Evolutionary conservation across 2,113 vertebrate genomes (phyloP), one percentile per base, ranked within the genome.

Genomic region (Hylia prasina): DNA sequence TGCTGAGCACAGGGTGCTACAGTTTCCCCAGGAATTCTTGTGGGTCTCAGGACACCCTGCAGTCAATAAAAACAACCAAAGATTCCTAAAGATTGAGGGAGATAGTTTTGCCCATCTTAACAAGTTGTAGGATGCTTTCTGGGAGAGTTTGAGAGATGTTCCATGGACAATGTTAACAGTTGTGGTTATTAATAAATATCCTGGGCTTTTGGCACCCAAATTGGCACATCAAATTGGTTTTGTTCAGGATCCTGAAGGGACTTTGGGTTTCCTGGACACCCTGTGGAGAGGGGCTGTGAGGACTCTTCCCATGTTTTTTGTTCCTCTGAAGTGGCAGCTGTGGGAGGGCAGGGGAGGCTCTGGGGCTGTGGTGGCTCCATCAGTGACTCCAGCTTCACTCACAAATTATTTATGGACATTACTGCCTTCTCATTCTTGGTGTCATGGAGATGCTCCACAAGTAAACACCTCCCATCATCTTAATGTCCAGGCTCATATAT

Each of bases 51-150:
- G 84, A 51, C 54, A 21, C 77, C 66, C 70, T 44, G 35, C n/a
- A 57, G 82, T 92, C 96, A 98, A 97, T 35, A 85, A 44, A 92
- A 94, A 64, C 75, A 88, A 60, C 8, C 31, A 64, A 66, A 56
- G 39, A 23, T 80, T 65, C 31, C 42, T 40, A 28, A 39, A 76
- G 48, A 42, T 30, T 3, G 2, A 21, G 14, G 40, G 51, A 72
- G 45, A 65, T 15, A 11, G 24, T 54, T 87, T 65, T 79, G 25
- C 47, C 30, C 0, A 3, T 48, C 12, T 27, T 72, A 58, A 37
- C 0, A 6, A 47, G 6, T 64, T 70, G 12, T 2, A 50, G 79
- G 79, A 44, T 75, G 69, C 47, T 57, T 54, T 69, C 76, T 71
- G 11, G 4, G 51, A 13, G 25, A 87, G 7, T 82, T 91, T 3